A percentile compares a stretch with the other conserved stretches of the same genome.
Conservation (phyloP, 2,888 invertebrate genomes). For the Marasmarcha lunaedactyla region DNA sequence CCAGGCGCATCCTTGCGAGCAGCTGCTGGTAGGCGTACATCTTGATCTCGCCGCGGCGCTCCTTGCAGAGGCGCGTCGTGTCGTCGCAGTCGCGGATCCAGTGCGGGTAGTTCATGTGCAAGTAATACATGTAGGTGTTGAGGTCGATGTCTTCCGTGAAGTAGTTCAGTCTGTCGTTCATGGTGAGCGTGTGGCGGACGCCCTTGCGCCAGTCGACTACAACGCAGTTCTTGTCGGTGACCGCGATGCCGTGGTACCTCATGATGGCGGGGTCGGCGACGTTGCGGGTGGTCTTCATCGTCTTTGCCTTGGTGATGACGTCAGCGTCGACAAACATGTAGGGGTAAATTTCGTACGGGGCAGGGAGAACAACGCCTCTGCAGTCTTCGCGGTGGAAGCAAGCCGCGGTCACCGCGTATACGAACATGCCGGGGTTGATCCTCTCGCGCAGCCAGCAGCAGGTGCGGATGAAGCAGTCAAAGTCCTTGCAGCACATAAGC, state of each 20-base stretch:
- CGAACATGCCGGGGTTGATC: conserved; percentile 80
- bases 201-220: conserved; percentile 78
- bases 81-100: conserved; percentile 74
- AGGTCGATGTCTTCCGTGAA: conserved; percentile 84
- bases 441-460: conserved; percentile 78
- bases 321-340: conserved; percentile 80
- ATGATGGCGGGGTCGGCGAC: conserved; percentile 61
- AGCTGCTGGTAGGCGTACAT: conserved; percentile 74
- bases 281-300: conserved; percentile 73
- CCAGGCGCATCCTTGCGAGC: conserved; percentile 68
- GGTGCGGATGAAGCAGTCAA: conserved; percentile 74
- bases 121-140: conserved; percentile 78
- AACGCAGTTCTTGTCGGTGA: conserved; percentile 67
- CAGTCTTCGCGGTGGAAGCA: conserved; percentile 77
- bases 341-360: conserved; percentile 83
- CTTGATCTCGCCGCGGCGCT: conserved; percentile 68
- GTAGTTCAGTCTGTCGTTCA: conserved; percentile 75
- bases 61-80: conserved; percentile 37
- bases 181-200: conserved; percentile 64
- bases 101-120: conserved; percentile 76
- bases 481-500: conserved; percentile 77
- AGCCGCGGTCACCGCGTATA: conserved; percentile 76
- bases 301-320: conserved; percentile 75
- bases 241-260: conserved; percentile 59
- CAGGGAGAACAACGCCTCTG: conserved; percentile 75